phyloP scores from a whole-genome alignment of 2,797 vertebrate genomes.

The Harpagifer antarcticus region DNA sequence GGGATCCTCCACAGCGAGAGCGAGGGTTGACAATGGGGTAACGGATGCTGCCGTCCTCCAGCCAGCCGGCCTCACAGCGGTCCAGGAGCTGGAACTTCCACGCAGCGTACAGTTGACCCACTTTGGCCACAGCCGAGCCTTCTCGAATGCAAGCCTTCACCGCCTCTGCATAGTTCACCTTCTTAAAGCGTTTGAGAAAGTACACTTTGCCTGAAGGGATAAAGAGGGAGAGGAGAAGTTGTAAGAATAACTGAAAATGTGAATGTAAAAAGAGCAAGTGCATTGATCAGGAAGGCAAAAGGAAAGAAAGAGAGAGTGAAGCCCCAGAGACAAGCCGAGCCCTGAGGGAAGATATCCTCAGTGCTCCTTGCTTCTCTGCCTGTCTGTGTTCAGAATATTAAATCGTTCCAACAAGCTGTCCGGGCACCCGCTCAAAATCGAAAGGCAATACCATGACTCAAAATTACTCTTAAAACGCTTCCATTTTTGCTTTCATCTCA shows the following conservation, averaged over 20 bases:
- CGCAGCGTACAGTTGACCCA: conserved; percentile 94
- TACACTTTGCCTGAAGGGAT: conserved; percentile 89
- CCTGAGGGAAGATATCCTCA: conserved; percentile 52
- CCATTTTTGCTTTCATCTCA: conserved; percentile 60
- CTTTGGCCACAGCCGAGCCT: conserved; percentile 88
- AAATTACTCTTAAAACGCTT: conserved; percentile 65
- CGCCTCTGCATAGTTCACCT: conserved; percentile 91
- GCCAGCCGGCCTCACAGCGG: conserved; percentile 94
- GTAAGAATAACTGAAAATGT: conserved; percentile 45
- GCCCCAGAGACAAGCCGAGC: conserved; percentile 47
- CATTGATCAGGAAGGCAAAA: conserved; percentile 46
- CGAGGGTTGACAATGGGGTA: conserved; percentile 97
- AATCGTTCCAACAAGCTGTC: conserved; percentile 55
- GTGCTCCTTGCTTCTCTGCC: conserved; percentile 44
- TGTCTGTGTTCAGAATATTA: conserved; percentile 67
- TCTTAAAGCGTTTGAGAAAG: conserved; percentile 94
- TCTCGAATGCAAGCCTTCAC: conserved; percentile 89
- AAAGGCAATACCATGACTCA: conserved; percentile 53
- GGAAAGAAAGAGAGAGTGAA: conserved; percentile 20
- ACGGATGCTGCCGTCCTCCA: conserved; percentile 93
- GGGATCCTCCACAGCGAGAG: conserved; percentile 89
- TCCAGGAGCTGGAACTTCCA: conserved; percentile 96
- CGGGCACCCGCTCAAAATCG: conserved; percentile 53
- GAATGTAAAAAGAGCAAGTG: conserved; percentile 28
- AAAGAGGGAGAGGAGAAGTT: conserved; percentile 8